Evolutionary conservation across 2,888 invertebrate species (phyloP).

Genomic region (Hirtodrosophila histrioides): DNA sequence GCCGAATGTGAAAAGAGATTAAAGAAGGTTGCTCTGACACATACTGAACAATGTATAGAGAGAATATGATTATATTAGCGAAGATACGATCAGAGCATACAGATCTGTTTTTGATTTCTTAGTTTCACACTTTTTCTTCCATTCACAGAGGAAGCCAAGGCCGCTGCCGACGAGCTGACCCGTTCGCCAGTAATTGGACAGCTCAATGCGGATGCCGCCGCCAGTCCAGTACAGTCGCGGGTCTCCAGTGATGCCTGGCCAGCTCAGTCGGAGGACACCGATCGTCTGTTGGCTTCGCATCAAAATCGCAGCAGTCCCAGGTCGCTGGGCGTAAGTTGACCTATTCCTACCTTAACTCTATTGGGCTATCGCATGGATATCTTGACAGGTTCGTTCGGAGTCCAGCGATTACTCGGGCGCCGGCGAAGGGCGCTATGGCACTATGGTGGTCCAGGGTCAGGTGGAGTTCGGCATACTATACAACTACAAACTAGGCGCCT

Average conservation of each 20-base stretch:
- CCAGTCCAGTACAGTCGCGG: slow-evolving; percentile 86
- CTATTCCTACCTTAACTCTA: not conserved
- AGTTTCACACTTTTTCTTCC: slow-evolving; percentile 6
- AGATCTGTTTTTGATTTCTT: no score
- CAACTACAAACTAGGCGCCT: slow-evolving; percentile 94
- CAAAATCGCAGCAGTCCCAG: slow-evolving; percentile 86
- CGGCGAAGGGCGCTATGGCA: slow-evolving; percentile 95
- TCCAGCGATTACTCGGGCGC: slow-evolving; percentile 98
- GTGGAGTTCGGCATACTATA: slow-evolving; percentile 97
- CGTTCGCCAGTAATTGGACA: slow-evolving; percentile 79
- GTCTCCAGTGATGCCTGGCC: slow-evolving; percentile 86
- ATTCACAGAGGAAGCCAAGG: slow-evolving; percentile 81
- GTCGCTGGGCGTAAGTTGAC: slow-evolving; percentile 86
- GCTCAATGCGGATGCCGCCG: slow-evolving; percentile 79
- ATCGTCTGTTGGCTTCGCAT: slow-evolving; percentile 88
- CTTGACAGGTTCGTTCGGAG: slow-evolving; percentile 91
- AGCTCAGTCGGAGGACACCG: slow-evolving; percentile 88
- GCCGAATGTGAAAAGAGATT: no score
- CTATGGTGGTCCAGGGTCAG: slow-evolving; percentile 94
- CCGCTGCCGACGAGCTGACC: slow-evolving; percentile 77
- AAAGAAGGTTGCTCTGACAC: no score
- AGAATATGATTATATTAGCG: slow-evolving; percentile 15
- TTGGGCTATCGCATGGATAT: not conserved
- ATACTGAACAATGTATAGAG: no score
- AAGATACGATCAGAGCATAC: slow-evolving; percentile 6